Conservation (phyloP, 2,888 invertebrate genomes). For the Pyrochroa serraticornis region DNA sequence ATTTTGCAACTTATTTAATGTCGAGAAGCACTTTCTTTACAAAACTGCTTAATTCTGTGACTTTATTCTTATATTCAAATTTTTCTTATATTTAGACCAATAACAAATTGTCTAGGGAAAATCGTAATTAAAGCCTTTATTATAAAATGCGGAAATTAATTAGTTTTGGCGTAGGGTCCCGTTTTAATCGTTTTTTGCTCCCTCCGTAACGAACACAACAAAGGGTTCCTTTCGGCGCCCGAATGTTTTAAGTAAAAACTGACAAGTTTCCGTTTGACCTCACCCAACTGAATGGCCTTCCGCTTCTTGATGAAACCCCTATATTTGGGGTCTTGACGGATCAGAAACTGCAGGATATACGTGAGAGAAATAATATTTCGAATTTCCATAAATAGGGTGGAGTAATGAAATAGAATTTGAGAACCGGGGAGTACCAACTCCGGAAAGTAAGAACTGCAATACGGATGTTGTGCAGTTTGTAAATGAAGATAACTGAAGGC, state of each 20-base stretch:
- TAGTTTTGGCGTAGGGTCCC: background rate
- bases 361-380: background rate
- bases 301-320: background rate
- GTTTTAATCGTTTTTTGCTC: background rate
- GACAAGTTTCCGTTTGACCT: constrained; percentile 1
- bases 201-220: background rate
- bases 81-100: no score
- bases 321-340: background rate
- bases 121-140: background rate
- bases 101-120: background rate
- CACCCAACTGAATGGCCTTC: background rate
- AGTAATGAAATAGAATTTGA: no score
- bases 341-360: background rate
- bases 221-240: background rate
- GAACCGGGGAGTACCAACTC: no score
- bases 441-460: no score
- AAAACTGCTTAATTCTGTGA: no score
- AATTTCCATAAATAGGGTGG: background rate
- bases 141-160: background rate
- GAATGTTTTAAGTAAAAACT: background rate
- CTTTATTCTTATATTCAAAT: no score
- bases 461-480: no score
- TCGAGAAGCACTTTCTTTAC: no score
- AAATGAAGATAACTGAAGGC: no score
- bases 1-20: no score